Evolutionary conservation across 2,888 invertebrate species (phyloP).

Genomic region (Perithous albicinctus): DNA sequence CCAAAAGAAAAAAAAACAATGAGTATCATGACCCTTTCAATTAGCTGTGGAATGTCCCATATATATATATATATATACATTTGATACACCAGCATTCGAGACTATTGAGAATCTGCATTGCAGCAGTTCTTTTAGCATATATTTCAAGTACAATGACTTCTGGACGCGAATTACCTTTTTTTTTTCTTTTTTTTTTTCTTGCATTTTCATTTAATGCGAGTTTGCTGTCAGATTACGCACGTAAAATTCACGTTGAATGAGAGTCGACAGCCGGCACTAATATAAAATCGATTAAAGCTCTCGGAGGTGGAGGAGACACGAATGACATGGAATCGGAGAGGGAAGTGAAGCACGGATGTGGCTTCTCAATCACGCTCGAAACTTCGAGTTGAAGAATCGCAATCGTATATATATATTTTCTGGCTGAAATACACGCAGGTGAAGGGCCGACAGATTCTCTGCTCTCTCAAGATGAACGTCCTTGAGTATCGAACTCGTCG

Average conservation of each 20-base stretch:
- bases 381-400: constrained; percentile 17
- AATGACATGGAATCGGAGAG: not conserved
- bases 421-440: not conserved
- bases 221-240: constrained; percentile 17
- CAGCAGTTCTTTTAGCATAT: constrained; percentile 7
- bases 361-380: constrained; percentile 43
- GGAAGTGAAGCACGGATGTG: constrained; percentile 12
- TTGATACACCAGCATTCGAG: not conserved
- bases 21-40: no score
- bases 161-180: not conserved
- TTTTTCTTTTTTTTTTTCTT: not conserved
- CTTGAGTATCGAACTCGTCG: constrained; percentile 22
- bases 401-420: constrained; percentile 4
- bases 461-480: constrained; percentile 38
- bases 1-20: no score
- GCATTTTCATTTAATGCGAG: constrained; percentile 12
- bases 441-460: no score
- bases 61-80: no score
- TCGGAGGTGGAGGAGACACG: not conserved
- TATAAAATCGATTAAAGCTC: constrained; percentile 35
- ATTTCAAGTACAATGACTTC: constrained; percentile 7
- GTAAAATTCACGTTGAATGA: constrained; percentile 29
- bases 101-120: constrained; percentile 17
- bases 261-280: constrained; percentile 38
- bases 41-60: no score